Evolutionary conservation across 2,888 invertebrate genomes (phyloP), one percentile per base, ranked within the genome.

Genomic region (Helobdella robusta): DNA sequence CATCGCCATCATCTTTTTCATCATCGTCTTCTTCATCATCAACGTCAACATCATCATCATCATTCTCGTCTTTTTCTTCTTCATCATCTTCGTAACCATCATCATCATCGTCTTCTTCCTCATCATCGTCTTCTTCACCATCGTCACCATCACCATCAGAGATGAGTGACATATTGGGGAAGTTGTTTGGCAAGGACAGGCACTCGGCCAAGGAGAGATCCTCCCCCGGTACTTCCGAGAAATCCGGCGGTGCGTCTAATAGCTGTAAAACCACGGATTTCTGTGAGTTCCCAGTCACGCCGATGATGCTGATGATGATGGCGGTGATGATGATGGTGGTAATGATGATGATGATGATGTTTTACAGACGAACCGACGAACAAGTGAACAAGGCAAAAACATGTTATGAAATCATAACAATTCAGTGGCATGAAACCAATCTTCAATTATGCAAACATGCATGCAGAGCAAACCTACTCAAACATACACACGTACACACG

Each of bases 161-260:
- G 56, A 69, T 69, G 69, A 65, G 67, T 50, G 69, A 69, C 28
- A 66, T 69, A 34, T 65, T 69, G 40, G 69, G 69, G 23, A 69
- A 69, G 56, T 66, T 69, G 58, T 69, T 69, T 50, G 69, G 69
- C 46, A 69, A 69, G 66, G 69, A 69, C 62, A 69, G 68, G 46
- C 67, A 67, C 40, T 62, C 68, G 2, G 58, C 66, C 20, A 62
- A 66, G 30, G 64, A 46, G 32, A 46, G 46, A 18, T 48, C 62
- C 25, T 50, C 62, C 30, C 30, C 62, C 1, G 30, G 35, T 4
- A 20, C 35, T 6, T n/a, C 3, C 34, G 65, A 66, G 20, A 65
- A 66, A 46, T 65, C 40, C 3, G 54, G 63, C n/a, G 20, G 23
- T 11, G 66, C 66, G 18, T 66, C n/a, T 28, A 20, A 44, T 23